A percentile compares a stretch with the other conserved stretches of the same genome.
Evolutionary conservation across 2,888 invertebrate species (phyloP).

Genomic region (Bembecia ichneumoniformis): DNA sequence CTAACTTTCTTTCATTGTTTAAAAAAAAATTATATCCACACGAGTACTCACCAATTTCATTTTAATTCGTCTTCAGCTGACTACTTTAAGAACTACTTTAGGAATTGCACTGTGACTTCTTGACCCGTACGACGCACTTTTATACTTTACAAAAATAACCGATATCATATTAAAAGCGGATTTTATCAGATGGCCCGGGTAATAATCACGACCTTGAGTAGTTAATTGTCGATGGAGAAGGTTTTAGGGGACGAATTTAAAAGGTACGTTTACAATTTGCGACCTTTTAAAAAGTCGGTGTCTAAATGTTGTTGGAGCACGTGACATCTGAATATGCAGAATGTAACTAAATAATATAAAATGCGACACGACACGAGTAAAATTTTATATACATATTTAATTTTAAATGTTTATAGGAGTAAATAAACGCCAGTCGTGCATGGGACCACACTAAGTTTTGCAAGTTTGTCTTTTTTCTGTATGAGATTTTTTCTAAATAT

Average conservation of each 20-base stretch:
- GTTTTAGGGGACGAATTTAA: not conserved
- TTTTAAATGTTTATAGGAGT: too few relatives aligned
- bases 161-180: conserved; percentile 22
- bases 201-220: conserved; percentile 29
- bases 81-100: conserved; percentile 12
- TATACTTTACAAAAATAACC: conserved; percentile 32
- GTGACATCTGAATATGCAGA: too few relatives aligned
- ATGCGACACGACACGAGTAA: too few relatives aligned
- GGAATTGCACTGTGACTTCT: conserved; percentile 30
- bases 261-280: too few relatives aligned
- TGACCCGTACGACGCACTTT: conserved; percentile 23
- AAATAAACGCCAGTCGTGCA: too few relatives aligned
- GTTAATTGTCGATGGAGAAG: conserved; percentile 17
- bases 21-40: not conserved
- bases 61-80: conserved; percentile 10
- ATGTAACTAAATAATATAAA: too few relatives aligned
- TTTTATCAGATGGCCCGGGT: conserved; percentile 28
- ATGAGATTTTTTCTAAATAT: too few relatives aligned
- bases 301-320: too few relatives aligned
- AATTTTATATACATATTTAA: too few relatives aligned
- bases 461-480: too few relatives aligned
- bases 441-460: too few relatives aligned
- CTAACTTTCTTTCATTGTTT: not conserved
- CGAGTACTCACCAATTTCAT: conserved; percentile 39
- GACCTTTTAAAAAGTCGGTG: too few relatives aligned